Evolutionary conservation across 2,888 invertebrate genomes (phyloP).

Genomic region (Leptodirus hochenwartii): DNA sequence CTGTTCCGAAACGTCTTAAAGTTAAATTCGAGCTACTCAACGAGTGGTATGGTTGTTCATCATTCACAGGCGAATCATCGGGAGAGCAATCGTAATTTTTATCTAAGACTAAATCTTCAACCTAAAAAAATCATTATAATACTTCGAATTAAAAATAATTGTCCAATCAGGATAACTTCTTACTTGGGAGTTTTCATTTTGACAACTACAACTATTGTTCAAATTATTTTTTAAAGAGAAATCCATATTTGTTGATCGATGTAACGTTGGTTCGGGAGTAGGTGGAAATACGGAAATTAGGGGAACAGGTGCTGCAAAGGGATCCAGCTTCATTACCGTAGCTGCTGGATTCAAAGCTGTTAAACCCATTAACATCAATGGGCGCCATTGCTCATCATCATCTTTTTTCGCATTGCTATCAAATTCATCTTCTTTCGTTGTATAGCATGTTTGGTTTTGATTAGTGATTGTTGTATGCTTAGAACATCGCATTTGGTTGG

Average conservation of each 20-base stretch:
- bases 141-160: not conserved
- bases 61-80: slow-evolving; percentile 49
- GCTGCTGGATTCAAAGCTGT: slow-evolving; percentile 43
- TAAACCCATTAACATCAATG: slow-evolving; percentile 49
- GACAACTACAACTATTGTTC: slow-evolving; percentile 10
- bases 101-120: slow-evolving; percentile 10
- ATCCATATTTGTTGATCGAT: slow-evolving; percentile 1
- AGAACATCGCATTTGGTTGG: too few relatives aligned
- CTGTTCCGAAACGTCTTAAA: slow-evolving; percentile 42
- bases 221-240: slow-evolving; percentile 6
- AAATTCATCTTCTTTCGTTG: not conserved
- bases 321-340: slow-evolving; percentile 35
- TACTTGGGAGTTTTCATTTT: slow-evolving; percentile 4
- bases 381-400: slow-evolving; percentile 41
- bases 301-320: slow-evolving; percentile 35
- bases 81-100: slow-evolving; percentile 44
- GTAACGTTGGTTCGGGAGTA: too few relatives aligned
- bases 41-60: slow-evolving; percentile 56
- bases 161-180: not conserved
- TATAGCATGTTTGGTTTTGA: not conserved
- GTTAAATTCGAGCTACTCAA: slow-evolving; percentile 37
- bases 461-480: not conserved
- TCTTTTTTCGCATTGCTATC: slow-evolving; percentile 9
- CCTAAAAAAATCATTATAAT: slow-evolving; percentile 4
- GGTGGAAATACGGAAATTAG: slow-evolving; percentile 60